Evolutionary conservation across 2,888 invertebrate species (phyloP), one percentile per base, ranked within the genome.

Genomic region (Charanyca ferruginea): DNA sequence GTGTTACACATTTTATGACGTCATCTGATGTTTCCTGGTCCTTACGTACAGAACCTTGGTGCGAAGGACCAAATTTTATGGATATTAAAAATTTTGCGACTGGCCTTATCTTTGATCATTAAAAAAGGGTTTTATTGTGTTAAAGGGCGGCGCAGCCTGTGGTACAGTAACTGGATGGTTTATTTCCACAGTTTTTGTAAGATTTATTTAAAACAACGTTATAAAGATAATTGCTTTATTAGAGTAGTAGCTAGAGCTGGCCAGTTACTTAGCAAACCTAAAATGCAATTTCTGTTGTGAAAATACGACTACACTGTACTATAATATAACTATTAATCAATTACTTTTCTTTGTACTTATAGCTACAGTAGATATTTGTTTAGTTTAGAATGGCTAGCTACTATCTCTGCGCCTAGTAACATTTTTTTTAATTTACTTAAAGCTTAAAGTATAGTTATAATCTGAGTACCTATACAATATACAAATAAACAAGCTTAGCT

Each of bases 11-110:
- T 69, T 87, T 84, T 83, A 85, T 79, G 76, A 71, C 75, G 70
- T 77, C 74, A 79, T 81, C 79, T 68, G 61, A 77, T 71, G 67
- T 75, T 83, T 85, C 66, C 80, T 80, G 80, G 77, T 79, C 68
- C 61, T 80, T 67, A 66, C 70, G 57, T 70, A 72, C 73, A 58
- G 73, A 74, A 49, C 59, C 70, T 54, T 52, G 77, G 76, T 57
- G 73, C 48, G 63, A 72, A 81, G 80, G 80, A 77, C 79, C 77
- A 72, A 77, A 68, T 79, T 83, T 82, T 81, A 83, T 77, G 67
- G 73, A 72, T 83, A 75, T 83, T 83, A 83, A 81, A 82, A 72
- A 20, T 66, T 83, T 81, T 74, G 74, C 65, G 69, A 66, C 77
- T 69, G 74, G 28, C 66, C 61, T 83, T 83, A 81, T 83, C 77